Percentiles rank a stretch among this genome's conserved stretches.
These are phyloP conservation scores for Drosophila pseudotakahashii DNA, from an alignment of 2,888 invertebrate genomes.

Conservation along the genomic window DNA sequence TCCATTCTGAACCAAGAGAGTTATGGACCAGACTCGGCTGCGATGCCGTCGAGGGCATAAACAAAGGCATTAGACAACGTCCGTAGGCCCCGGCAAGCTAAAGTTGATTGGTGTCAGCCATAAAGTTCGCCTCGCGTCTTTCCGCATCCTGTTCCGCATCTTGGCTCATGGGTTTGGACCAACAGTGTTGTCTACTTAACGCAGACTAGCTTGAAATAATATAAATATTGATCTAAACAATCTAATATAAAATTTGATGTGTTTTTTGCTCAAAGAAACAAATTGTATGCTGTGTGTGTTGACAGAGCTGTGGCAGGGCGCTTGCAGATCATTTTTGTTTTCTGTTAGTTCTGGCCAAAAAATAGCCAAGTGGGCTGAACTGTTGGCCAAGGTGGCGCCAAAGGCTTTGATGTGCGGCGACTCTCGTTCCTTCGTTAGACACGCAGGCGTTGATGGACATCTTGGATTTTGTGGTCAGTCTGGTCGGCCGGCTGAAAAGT, in stretches of 20 bases:
- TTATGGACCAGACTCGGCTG: constrained; percentile 45
- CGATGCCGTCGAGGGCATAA: constrained; percentile 51
- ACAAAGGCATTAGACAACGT: constrained; percentile 74
- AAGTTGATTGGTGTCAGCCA: constrained; percentile 78
- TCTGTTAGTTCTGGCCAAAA: too few species aligned
- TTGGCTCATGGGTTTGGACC: constrained; percentile 13
- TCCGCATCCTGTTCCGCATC: constrained; percentile 40
- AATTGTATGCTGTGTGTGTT: too few species aligned
- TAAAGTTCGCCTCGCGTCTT: constrained; percentile 59
- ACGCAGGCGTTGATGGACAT: constrained; percentile 79
- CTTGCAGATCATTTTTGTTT: too few species aligned
- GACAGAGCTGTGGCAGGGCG: too few species aligned
- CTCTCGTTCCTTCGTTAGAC: constrained; percentile 69
- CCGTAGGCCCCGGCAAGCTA: constrained; percentile 52
- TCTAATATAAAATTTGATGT: too few species aligned
- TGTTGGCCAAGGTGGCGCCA: constrained; percentile 62
- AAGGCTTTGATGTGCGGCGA: constrained; percentile 72
- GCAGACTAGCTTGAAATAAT: background rate
- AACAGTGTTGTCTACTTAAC: constrained; percentile 2
- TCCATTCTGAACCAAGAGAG: constrained; percentile 27
- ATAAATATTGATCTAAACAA: background rate
- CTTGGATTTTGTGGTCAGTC: constrained; percentile 53
- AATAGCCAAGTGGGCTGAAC: background rate
- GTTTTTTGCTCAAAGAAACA: too few species aligned
- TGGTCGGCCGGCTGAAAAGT: constrained; percentile 52